phyloP scores from a whole-genome alignment of 2,113 vertebrate genomes.

The Dromaius novaehollandiae region DNA sequence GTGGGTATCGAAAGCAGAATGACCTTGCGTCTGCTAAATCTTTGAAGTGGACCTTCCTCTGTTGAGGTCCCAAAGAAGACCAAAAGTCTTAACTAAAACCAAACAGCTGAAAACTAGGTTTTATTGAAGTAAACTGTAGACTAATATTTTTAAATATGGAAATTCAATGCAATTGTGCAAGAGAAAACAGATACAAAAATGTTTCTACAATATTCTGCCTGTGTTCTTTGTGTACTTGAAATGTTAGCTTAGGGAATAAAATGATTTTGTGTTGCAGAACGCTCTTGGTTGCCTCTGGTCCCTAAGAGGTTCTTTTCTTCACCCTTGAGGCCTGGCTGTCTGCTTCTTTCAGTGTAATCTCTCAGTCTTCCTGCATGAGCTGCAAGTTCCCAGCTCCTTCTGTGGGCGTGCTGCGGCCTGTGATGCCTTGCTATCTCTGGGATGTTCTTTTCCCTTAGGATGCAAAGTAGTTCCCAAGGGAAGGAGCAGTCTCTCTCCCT shows the following conservation, averaged over 20 bases:
- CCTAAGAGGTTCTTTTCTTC: not conserved
- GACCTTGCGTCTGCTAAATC: not conserved
- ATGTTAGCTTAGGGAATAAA: not conserved
- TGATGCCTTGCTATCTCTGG: not conserved
- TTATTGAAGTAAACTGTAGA: not conserved
- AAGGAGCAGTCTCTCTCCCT: not conserved
- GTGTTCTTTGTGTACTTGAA: not conserved
- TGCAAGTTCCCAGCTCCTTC: not conserved
- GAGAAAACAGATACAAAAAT: not conserved
- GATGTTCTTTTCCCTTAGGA: not conserved
- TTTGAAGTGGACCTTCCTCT: not conserved
- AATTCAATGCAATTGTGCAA: not conserved
- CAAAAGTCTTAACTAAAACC: not conserved
- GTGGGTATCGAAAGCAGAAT: not conserved
- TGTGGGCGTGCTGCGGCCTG: not conserved
- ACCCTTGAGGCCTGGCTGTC: not conserved
- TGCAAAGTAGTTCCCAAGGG: not conserved
- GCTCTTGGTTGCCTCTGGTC: not conserved
- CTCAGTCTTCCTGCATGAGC: not conserved
- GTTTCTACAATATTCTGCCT: not conserved
- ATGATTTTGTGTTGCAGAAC: not conserved
- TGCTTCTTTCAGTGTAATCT: not conserved
- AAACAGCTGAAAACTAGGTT: not conserved
- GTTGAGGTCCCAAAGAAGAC: not conserved
- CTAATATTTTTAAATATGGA: not conserved